Evolutionary conservation across 37 sponge, comb jelly and placozoan genomes (phyloP).

Genomic region (Axinella damicornis): DNA sequence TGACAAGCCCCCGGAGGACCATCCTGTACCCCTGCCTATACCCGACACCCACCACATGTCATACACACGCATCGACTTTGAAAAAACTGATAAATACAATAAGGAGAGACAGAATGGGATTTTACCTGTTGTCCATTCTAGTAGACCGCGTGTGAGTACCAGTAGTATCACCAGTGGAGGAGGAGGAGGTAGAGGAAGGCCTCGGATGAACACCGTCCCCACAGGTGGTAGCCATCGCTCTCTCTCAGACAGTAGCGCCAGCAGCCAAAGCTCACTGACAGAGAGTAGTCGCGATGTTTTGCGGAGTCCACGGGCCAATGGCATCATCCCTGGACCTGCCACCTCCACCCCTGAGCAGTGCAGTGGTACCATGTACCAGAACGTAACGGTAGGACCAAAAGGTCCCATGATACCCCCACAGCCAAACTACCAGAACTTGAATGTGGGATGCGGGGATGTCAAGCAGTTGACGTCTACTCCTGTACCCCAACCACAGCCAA

Average conservation of each 20-base stretch:
- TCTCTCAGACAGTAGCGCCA: conserved; percentile 38
- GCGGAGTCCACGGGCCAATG: neutral
- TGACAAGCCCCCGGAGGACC: conserved; percentile 17
- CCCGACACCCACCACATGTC: neutral
- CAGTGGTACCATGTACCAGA: conserved; percentile 14
- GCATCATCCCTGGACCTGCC: neutral
- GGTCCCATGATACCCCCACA: conserved; percentile 1
- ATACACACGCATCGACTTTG: conserved; percentile 51
- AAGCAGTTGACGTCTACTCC: neutral
- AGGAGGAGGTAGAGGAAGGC: neutral
- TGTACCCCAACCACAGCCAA: neutral
- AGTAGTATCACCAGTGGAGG: neutral
- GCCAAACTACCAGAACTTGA: conserved; percentile 37
- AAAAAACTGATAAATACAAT: conserved; percentile 21
- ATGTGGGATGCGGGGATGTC: conserved; percentile 18
- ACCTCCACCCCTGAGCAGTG: neutral
- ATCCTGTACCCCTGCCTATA: neutral
- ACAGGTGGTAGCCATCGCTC: neutral
- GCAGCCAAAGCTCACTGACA: conserved; percentile 43
- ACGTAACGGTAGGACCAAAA: neutral
- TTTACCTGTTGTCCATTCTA: neutral
- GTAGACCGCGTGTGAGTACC: neutral
- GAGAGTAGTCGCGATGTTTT: conserved; percentile 27
- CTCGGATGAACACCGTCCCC: conserved; percentile 6
- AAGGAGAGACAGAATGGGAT: neutral